Conservation (phyloP, 1,140 invertebrate genomes). For the Lepidotrigona ventralis region DNA sequence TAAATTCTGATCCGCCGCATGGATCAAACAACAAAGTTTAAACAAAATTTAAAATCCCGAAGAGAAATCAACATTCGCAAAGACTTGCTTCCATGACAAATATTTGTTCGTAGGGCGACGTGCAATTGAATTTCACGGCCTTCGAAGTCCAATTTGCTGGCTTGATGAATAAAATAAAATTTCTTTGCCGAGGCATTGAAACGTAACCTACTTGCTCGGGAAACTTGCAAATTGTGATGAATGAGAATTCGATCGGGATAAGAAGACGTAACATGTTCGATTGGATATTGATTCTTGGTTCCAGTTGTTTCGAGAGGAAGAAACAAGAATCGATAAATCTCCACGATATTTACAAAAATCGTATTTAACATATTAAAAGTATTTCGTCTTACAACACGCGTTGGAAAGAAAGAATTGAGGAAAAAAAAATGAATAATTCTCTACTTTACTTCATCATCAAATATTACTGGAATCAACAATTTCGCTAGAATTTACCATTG, state of each 20-base stretch:
- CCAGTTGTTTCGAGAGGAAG: neutral
- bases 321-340: neutral
- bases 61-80: neutral
- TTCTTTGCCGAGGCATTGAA: neutral
- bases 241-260: neutral
- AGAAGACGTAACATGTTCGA: neutral
- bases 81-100: neutral
- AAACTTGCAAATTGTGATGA: neutral
- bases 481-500: too few species aligned
- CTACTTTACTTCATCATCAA: too few species aligned
- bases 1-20: neutral
- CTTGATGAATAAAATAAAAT: slow-evolving; percentile 9
- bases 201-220: neutral
- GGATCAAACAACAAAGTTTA: too few species aligned
- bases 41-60: neutral
- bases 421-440: too few species aligned
- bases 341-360: neutral
- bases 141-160: neutral
- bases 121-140: neutral
- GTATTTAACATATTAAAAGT: neutral
- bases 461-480: too few species aligned
- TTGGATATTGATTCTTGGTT: neutral
- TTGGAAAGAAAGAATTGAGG: neutral
- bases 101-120: neutral
- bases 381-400: neutral